Evolutionary conservation across 1,140 invertebrate genomes (phyloP), one percentile per base, ranked within the genome.

Genomic region (Drosophila littoralis): DNA sequence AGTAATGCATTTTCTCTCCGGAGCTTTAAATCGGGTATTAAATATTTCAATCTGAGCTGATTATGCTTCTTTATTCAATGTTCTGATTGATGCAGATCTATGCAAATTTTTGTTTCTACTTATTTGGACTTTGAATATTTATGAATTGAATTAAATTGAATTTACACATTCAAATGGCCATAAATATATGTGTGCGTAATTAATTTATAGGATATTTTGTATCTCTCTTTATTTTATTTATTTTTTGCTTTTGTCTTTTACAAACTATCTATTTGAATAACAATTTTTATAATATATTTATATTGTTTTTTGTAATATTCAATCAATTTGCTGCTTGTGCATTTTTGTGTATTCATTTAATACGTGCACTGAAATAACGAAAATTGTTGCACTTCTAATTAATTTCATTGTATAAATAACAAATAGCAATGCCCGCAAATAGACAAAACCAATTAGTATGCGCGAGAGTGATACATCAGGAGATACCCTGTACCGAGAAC

Each of bases 361-460:
- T 22, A 38, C 52, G 40, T 22, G 58, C 33, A 54, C 9, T 38
- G 15, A 63, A 63, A 52, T 40, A 54, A 60, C 33, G 50, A 51
- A 50, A 67, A 69, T 38, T 61, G 32, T 45, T 61, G 43, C 60
- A 73, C 65, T 80, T 85, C 69, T 75, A 84, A 84, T 84, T 84
- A 80, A 85, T 80, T 77, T 68, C 73, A 70, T 80, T 67, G 65
- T 68, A 63, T 22, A 58, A 48, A 28, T 45, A 65, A 38, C 35
- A 65, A 69, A 58, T 50, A 57, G 12, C 57, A 54, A 60, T 38
- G 12, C 2, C n/a, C 35, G 3, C 5, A 10, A 35, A 15, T 33
- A n/a, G 9, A 35, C 6, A 52, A 48, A 73, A 58, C 10, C 6
- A 42, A 4, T 10, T 10, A 1, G 36, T 38, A 10, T 38, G 9